A percentile compares a stretch with the other conserved stretches of the same genome.
These are phyloP conservation scores for Toxotes chatareus DNA, from an alignment of 2,113 vertebrate species.

Conservation along the genomic window DNA sequence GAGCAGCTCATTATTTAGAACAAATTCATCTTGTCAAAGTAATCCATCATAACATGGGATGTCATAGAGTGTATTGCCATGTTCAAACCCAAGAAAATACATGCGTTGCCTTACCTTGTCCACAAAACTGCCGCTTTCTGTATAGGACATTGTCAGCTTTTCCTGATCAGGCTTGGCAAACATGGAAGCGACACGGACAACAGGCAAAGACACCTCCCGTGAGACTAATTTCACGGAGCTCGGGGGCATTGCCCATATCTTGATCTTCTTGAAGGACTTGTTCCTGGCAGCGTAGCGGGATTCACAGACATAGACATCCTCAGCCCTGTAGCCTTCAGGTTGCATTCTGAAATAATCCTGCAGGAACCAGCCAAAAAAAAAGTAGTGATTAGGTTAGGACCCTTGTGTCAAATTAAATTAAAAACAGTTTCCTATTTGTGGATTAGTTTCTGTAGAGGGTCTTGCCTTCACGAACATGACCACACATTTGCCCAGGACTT, in stretches of 20 bases:
- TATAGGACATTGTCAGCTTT: conserved; percentile 85
- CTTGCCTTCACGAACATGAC: conserved; percentile 98
- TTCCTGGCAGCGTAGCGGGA: conserved; percentile 93
- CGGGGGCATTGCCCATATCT: conserved; percentile 93
- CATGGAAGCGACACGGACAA: conserved; percentile 95
- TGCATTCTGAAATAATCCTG: conserved; percentile 98
- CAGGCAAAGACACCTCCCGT: conserved; percentile 92
- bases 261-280: conserved; percentile 98
- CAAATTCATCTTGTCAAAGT: background rate
- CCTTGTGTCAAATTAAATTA: background rate
- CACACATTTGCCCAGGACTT: conserved; percentile 96
- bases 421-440: background rate
- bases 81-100: background rate
- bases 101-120: conserved; percentile 80
- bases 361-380: background rate
- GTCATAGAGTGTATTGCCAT: too few relatives aligned
- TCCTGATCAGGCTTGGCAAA: conserved; percentile 94
- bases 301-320: conserved; percentile 96
- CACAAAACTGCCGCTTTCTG: conserved; percentile 76
- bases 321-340: conserved; percentile 91
- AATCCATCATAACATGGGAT: too few relatives aligned
- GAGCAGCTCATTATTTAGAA: background rate
- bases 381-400: background rate
- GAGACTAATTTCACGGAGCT: conserved; percentile 89
- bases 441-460: background rate